phyloP scores from a whole-genome alignment of 2,888 invertebrate genomes.

The Xanthorhoe spadicearia region DNA sequence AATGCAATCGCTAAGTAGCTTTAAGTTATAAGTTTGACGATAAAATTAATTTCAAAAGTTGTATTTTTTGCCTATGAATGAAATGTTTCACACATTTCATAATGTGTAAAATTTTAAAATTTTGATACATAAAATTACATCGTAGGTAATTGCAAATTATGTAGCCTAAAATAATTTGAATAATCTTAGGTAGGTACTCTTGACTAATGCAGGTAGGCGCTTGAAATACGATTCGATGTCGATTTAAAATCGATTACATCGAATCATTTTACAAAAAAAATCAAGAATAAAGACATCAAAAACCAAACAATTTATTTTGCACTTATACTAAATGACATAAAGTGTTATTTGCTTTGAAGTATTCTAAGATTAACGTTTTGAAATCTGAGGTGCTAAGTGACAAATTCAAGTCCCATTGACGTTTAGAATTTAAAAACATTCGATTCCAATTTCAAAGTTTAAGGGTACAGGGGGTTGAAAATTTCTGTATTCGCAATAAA shows the following conservation, averaged over 20 bases:
- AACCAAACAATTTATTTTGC: slow-evolving; percentile 30
- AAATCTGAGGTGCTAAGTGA: slow-evolving; percentile 67
- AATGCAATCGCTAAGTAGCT: not conserved
- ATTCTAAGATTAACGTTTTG: slow-evolving; percentile 52
- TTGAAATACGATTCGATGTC: slow-evolving; percentile 27
- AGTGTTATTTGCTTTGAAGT: slow-evolving; percentile 11
- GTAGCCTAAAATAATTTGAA: not conserved
- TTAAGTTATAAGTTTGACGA: too few relatives aligned
- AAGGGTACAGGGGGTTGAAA: slow-evolving; percentile 56
- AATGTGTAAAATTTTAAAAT: too few relatives aligned
- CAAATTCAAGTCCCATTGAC: slow-evolving; percentile 69
- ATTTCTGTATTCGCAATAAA: not conserved
- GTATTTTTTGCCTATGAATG: too few relatives aligned
- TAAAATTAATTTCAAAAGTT: too few relatives aligned
- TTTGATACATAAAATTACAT: not conserved
- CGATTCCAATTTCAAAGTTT: slow-evolving; percentile 76
- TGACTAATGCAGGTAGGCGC: not conserved
- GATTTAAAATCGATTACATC: slow-evolving; percentile 35
- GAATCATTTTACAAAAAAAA: slow-evolving; percentile 27
- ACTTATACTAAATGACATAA: slow-evolving; percentile 24
- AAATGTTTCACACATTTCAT: too few relatives aligned
- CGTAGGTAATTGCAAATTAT: not conserved
- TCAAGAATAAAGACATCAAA: slow-evolving; percentile 10
- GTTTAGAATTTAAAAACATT: slow-evolving; percentile 75
- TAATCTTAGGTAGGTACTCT: not conserved